Evolutionary conservation across 2,888 invertebrate species (phyloP), one percentile per base, ranked within the genome.

Genomic region (Arenicola marina): DNA sequence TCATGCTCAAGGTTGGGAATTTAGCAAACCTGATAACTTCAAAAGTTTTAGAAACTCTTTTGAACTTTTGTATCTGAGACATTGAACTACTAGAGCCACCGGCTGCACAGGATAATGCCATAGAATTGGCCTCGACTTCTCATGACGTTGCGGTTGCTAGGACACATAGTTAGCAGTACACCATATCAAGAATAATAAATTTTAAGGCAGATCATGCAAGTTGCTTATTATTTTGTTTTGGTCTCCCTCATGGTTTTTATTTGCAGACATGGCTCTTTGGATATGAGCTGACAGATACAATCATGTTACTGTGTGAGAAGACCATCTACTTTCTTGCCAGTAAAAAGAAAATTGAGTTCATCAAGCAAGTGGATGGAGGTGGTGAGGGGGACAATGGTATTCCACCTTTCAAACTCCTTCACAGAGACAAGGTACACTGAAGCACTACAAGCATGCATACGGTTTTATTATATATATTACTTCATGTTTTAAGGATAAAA

Each of bases 321-420:
- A 89, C 89, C 44, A 91, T 97, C 68, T 90, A 91, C 78, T 93
- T 99, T 77, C 86, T 99, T 62, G 93, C 96, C 1, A 96, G 96
- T 79, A 97, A 95, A 84, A 97, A 97, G 86, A 99, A 99, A 84
- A 94, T 96, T 68, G 97, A 98, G 76, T 99, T 97, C 84, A 86
- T 99, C 56, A 89, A 92, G 75, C 92, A 93, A 65, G 67, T 78
- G 15, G 79, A 81, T n/a, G 69, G 73, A 3, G 69, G 74, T 4
- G 78, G 78, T 54, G 80, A 82, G 51, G 78, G 75, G 73, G 89
- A 87, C 64, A 90, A 90, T 70, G 80, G 78, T 24, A 86, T 95
- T 44, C 94, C 95, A 11, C 88, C 91, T 59, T 89, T 97, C 4
- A 92, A 92, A 81, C 87, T 97, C 32, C 87, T 95, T 59, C 88